Evolutionary conservation across 2,113 vertebrate species (phyloP), one percentile per base, ranked within the genome.

Genomic region (Nematolebias whitei): DNA sequence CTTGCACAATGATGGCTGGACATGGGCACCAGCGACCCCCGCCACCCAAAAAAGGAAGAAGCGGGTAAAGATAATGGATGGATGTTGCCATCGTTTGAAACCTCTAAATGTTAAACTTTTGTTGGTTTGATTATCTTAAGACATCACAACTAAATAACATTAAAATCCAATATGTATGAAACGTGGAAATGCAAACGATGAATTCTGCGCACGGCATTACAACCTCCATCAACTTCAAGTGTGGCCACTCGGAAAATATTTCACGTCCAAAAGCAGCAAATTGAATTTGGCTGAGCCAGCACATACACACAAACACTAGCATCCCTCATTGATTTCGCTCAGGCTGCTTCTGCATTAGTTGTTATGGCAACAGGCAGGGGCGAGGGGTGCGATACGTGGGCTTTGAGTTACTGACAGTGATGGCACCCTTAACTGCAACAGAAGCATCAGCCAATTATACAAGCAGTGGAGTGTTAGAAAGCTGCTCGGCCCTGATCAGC

Each of bases 361-460:
- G 68, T 72, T 43, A 69, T 69, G 50, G 73, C 44, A 71, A 72
- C 72, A 72, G 77, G 56, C 29, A 19, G 60, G 49, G 29, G 39
- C 14, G 35, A 63, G 55, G 51, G 41, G 14, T 10, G 19, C 6
- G 13, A 52, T 55, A 48, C 24, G 51, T 44, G 44, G 39, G 38
- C 56, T 52, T 23, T 8, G 51, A 71, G 40, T 39, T 10, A n/a
- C 55, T 55, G 72, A 71, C 63, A 55, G 45, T 3, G 54, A 69
- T 6, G 54, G 44, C 44, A 11, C 58, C 63, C 59, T 72, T 40
- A 50, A 68, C 78, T 55, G 57, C 63, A 68, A 50, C 53, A 54
- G 63, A 16, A 71, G 57, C 62, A 43, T 63, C 58, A 15, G 60
- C 60, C 69, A 73, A 81, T 77, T 81, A 81, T 38, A 51, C 24